A percentile compares a stretch with the other conserved stretches of the same genome.
Evolutionary conservation across 2,113 vertebrate species (phyloP).

Genomic region (Sylvietta virens): DNA sequence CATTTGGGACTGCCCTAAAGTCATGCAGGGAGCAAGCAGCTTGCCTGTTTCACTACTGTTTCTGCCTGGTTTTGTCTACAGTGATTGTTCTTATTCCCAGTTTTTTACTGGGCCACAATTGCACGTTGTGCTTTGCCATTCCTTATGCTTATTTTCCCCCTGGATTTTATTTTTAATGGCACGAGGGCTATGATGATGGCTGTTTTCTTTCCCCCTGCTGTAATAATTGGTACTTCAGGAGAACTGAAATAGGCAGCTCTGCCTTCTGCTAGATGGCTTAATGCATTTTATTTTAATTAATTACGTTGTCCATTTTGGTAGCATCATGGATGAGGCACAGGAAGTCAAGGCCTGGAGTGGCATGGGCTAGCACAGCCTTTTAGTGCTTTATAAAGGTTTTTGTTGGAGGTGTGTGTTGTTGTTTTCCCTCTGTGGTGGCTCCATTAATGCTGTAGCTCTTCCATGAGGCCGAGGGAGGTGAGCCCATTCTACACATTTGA

Average conservation of each 20-base stretch:
- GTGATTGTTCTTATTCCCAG: background rate
- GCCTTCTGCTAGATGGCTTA: conserved; percentile 26
- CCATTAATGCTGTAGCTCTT: background rate
- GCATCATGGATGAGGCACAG: background rate
- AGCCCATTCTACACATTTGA: accelerated
- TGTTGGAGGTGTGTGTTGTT: background rate
- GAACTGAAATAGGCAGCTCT: background rate
- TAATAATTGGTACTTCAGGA: conserved; percentile 38
- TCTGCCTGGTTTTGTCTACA: background rate
- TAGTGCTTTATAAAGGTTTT: conserved; percentile 31
- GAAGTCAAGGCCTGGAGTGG: background rate
- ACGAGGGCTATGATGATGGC: background rate
- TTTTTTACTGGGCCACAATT: background rate
- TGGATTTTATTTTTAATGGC: background rate
- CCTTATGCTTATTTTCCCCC: background rate
- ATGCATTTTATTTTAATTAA: conserved; percentile 50
- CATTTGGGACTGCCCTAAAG: accelerated
- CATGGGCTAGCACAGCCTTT: background rate
- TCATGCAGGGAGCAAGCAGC: background rate
- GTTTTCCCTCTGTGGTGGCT: background rate
- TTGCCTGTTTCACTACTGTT: background rate
- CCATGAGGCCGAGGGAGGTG: accelerated
- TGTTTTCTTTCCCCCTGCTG: conserved; percentile 33
- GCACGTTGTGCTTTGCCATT: background rate
- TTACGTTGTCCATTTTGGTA: conserved; percentile 22